These are phyloP conservation scores for Mirza zaza DNA, from an alignment of 2,113 vertebrate genomes.

Conservation along the genomic window DNA sequence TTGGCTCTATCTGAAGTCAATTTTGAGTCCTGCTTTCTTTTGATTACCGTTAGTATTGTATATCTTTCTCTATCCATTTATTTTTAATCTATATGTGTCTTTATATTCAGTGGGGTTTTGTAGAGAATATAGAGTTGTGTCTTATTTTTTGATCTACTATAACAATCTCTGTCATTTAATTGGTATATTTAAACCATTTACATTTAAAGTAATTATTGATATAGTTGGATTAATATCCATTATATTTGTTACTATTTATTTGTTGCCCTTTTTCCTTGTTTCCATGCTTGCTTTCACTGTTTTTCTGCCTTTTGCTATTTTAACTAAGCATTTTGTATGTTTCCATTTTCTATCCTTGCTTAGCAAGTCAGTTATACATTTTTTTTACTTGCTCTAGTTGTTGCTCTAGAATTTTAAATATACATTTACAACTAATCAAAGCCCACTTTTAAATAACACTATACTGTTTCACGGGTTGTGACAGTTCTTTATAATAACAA, in stretches of 20 bases:
- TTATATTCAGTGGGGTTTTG: neutral
- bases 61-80: neutral
- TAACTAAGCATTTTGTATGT: neutral
- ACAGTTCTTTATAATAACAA: neutral
- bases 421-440: neutral
- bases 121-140: neutral
- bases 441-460: neutral
- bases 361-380: neutral
- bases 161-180: neutral
- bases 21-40: neutral
- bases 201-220: neutral
- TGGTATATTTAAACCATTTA: neutral
- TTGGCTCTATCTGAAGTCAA: neutral
- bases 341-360: neutral
- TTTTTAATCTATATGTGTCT: neutral
- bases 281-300: neutral
- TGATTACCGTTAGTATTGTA: neutral
- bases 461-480: neutral
- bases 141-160: no score
- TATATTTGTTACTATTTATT: neutral
- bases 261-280: neutral
- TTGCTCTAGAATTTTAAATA: no score
- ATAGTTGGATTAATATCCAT: neutral
- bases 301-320: neutral
- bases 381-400: neutral